Conservation (phyloP, 1,140 invertebrate genomes). For the Bicyclus anynana region DNA sequence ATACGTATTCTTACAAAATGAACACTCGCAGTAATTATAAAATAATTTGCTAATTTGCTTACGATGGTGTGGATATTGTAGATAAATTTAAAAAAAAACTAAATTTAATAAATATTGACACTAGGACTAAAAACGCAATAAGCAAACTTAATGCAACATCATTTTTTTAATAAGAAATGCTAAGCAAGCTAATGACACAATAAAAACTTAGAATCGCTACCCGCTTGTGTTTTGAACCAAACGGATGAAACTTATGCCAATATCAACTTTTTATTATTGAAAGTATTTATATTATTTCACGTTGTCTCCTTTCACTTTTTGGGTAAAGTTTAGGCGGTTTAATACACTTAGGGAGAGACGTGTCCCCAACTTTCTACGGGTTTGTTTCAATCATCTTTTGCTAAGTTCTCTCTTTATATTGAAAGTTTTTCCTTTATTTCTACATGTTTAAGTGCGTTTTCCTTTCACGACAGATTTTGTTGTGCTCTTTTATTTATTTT, state of each 20-base stretch:
- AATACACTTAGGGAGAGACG: conserved; percentile 71
- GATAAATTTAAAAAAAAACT: too few relatives aligned
- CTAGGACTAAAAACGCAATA: too few relatives aligned
- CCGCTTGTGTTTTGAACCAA: conserved; percentile 22
- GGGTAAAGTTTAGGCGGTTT: conserved; percentile 55
- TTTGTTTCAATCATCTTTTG: conserved; percentile 69
- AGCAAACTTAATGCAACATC: too few relatives aligned
- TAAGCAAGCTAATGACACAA: neutral
- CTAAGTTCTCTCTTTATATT: conserved; percentile 42
- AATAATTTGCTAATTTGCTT: too few relatives aligned
- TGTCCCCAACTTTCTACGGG: conserved; percentile 37
- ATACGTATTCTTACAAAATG: too few relatives aligned
- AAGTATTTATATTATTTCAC: conserved; percentile 75
- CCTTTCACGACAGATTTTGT: conserved; percentile 8
- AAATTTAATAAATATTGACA: too few relatives aligned
- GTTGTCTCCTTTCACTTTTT: conserved; percentile 64
- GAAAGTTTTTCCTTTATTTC: conserved; percentile 51
- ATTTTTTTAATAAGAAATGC: neutral
- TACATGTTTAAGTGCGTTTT: conserved; percentile 21
- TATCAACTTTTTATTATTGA: conserved; percentile 73
- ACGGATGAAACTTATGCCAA: conserved; percentile 42
- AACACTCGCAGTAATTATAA: too few relatives aligned
- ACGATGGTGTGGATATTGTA: too few relatives aligned
- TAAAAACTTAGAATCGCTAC: neutral
- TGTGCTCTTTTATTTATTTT: neutral